Percentiles rank a stretch among this genome's conserved stretches.
Conservation (phyloP, 1,140 invertebrate species). For the Cyclina sinensis region DNA sequence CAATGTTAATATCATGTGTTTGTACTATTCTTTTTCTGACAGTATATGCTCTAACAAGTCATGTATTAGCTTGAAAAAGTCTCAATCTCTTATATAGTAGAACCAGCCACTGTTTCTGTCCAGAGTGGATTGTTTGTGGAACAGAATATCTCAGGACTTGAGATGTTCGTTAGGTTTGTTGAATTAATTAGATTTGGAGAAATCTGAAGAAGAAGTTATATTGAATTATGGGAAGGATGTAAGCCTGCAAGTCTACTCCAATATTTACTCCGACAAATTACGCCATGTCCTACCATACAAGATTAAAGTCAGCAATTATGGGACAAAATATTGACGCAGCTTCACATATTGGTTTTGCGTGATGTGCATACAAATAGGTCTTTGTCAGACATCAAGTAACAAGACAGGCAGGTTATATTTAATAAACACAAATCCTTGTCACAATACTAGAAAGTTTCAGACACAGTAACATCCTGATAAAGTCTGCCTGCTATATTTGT, state of each 20-base stretch:
- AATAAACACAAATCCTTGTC: background rate
- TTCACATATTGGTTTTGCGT: slow-evolving; percentile 23
- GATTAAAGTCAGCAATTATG: slow-evolving; percentile 57
- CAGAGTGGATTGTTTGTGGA: too few species aligned
- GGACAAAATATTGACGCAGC: slow-evolving; percentile 41
- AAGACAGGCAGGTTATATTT: background rate
- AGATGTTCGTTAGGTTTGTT: slow-evolving; percentile 9
- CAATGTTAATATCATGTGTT: too few species aligned
- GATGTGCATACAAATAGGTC: slow-evolving; percentile 50
- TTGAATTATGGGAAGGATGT: background rate
- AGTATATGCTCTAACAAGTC: too few species aligned
- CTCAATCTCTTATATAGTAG: too few species aligned
- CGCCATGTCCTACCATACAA: slow-evolving; percentile 58
- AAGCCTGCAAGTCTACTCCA: slow-evolving; percentile 8
- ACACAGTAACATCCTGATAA: background rate
- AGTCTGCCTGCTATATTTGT: too few species aligned
- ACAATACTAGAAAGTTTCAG: background rate
- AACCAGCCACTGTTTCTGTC: too few species aligned
- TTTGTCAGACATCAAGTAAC: slow-evolving; percentile 29
- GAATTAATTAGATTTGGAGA: slow-evolving; percentile 42
- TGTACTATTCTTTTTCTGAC: too few species aligned
- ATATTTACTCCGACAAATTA: slow-evolving; percentile 65
- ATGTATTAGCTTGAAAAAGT: too few species aligned
- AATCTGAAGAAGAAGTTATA: slow-evolving; percentile 17
- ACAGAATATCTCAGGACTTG: background rate